phyloP scores from a whole-genome alignment of 2,888 invertebrate species.

The Rhagonycha fulva region DNA sequence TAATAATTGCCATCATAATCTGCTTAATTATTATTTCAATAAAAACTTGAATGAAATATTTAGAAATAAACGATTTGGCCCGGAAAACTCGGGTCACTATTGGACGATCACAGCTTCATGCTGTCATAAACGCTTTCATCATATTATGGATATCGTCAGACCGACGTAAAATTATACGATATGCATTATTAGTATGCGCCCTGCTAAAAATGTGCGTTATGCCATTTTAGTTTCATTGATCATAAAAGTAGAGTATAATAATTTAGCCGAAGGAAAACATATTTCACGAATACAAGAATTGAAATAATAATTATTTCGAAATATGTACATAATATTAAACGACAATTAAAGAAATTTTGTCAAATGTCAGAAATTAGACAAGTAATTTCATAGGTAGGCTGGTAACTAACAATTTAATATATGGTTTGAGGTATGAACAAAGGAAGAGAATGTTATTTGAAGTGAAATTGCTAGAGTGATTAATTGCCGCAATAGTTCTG shows the following conservation, averaged over 20 bases:
- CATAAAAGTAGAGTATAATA: neutral
- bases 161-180: neutral
- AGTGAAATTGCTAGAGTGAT: slow-evolving; percentile 52
- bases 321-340: neutral
- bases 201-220: neutral
- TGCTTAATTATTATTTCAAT: neutral
- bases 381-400: neutral
- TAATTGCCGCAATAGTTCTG: slow-evolving; percentile 53
- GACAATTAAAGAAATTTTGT: neutral
- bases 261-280: neutral
- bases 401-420: neutral
- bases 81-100: neutral
- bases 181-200: neutral
- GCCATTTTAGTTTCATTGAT: neutral
- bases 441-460: slow-evolving; percentile 35
- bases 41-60: neutral
- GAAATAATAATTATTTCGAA: neutral
- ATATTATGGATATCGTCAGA: neutral
- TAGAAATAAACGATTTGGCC: neutral
- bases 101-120: neutral
- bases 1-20: no score
- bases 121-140: neutral
- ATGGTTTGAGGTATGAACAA: slow-evolving; percentile 4
- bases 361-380: neutral
- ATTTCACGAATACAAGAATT: neutral